Evolutionary conservation across 2,888 invertebrate genomes (phyloP).

Genomic region (Subacronicta megacephala): DNA sequence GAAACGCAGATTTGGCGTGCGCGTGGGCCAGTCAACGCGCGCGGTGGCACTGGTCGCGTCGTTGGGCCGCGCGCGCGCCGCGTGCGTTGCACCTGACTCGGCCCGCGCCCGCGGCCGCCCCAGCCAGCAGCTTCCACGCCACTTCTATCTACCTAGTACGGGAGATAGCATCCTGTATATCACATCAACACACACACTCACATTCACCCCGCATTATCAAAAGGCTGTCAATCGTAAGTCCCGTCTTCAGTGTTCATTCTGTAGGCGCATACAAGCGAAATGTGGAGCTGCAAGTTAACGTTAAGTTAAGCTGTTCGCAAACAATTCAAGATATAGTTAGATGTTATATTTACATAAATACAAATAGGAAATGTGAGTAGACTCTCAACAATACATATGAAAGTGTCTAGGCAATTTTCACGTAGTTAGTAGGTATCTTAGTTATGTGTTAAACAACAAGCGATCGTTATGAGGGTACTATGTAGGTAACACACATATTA

Average conservation of each 20-base stretch:
- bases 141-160: slow-evolving; percentile 65
- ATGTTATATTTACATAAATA: neutral
- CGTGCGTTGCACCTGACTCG: slow-evolving; percentile 83
- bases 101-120: slow-evolving; percentile 66
- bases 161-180: slow-evolving; percentile 60
- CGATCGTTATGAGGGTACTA: slow-evolving; percentile 7
- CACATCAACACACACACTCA: slow-evolving; percentile 59
- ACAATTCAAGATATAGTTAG: neutral
- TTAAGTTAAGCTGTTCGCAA: no score
- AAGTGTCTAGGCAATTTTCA: neutral
- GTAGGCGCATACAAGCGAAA: neutral
- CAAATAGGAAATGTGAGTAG: neutral
- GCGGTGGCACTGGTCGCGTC: slow-evolving; percentile 78
- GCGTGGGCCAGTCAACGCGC: slow-evolving; percentile 83
- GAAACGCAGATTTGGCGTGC: slow-evolving; percentile 80
- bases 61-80: slow-evolving; percentile 47
- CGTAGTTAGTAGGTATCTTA: no score
- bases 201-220: slow-evolving; percentile 53
- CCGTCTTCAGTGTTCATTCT: slow-evolving; percentile 1
- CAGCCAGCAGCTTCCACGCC: slow-evolving; percentile 64
- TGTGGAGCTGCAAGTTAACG: slow-evolving; percentile 1
- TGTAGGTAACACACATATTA: slow-evolving; percentile 25
- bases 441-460: neutral
- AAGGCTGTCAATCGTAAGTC: slow-evolving; percentile 5
- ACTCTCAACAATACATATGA: no score